A percentile compares a stretch with the other conserved stretches of the same genome.
Evolutionary conservation across 2,797 vertebrate genomes (phyloP).

Genomic region (Gephyroberyx darwinii): DNA sequence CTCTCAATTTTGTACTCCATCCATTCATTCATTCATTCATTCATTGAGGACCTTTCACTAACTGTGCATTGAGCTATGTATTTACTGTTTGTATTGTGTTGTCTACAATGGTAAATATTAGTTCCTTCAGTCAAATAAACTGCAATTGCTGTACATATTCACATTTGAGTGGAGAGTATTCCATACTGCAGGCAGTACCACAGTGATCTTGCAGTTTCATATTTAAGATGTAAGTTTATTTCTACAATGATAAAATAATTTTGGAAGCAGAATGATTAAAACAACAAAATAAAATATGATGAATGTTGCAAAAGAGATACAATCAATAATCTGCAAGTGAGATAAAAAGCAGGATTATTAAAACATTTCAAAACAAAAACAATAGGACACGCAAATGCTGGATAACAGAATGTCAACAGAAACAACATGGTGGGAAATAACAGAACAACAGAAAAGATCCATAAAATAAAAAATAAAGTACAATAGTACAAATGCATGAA

Average conservation of each 20-base stretch:
- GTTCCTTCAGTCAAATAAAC: constrained; percentile 73
- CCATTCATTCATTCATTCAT: constrained; percentile 38
- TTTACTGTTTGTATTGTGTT: constrained; percentile 56
- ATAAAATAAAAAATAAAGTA: too few species aligned
- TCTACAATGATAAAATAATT: not conserved
- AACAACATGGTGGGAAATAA: too few species aligned
- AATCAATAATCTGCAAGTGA: too few species aligned
- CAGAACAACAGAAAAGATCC: too few species aligned
- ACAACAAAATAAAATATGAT: too few species aligned
- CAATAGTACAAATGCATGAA: too few species aligned
- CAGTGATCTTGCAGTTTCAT: not conserved
- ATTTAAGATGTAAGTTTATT: not conserved
- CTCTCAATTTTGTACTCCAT: constrained; percentile 68
- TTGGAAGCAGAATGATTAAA: not conserved
- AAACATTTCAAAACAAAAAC: too few species aligned
- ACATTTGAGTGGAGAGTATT: constrained; percentile 37
- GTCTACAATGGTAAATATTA: constrained; percentile 55
- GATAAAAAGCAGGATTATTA: too few species aligned
- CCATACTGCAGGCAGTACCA: not conserved
- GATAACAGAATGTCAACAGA: too few species aligned
- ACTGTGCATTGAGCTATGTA: constrained; percentile 48
- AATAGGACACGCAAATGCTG: too few species aligned
- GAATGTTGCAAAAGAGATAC: too few species aligned
- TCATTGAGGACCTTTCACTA: constrained; percentile 46
- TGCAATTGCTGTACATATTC: constrained; percentile 73